phyloP scores from a whole-genome alignment of 2,113 vertebrate genomes.

The Tinamus guttatus region DNA sequence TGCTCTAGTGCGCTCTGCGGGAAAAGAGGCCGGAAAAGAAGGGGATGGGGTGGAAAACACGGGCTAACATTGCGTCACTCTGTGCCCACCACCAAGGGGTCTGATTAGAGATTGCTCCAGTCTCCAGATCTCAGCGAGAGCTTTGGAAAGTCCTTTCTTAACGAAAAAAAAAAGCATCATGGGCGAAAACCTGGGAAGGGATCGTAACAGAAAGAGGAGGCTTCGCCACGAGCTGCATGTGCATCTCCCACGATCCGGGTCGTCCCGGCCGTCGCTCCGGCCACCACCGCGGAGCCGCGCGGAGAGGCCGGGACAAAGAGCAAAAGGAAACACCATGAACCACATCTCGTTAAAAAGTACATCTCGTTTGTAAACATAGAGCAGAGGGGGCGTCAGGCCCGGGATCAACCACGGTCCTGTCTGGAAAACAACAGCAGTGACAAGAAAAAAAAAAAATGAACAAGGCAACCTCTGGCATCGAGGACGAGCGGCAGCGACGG shows the following conservation, averaged over 20 bases:
- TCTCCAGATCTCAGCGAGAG: slow-evolving; percentile 12
- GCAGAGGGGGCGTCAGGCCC: background rate
- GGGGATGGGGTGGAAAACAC: background rate
- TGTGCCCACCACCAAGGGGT: background rate
- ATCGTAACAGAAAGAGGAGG: background rate
- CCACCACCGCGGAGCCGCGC: background rate
- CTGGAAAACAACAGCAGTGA: background rate
- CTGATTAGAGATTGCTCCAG: background rate
- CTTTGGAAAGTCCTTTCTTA: background rate
- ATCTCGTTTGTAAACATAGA: slow-evolving; percentile 58
- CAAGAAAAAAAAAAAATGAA: background rate
- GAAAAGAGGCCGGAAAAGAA: background rate
- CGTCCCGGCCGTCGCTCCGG: slow-evolving; percentile 7
- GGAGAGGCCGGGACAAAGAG: slow-evolving; percentile 44
- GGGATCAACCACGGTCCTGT: slow-evolving; percentile 47
- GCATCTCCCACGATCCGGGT: background rate
- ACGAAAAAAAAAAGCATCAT: background rate
- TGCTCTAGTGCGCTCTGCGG: background rate
- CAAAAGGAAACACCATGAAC: slow-evolving; percentile 20
- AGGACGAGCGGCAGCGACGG: background rate
- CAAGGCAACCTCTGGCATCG: slow-evolving; percentile 14
- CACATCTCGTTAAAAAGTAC: background rate
- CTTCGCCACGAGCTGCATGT: background rate
- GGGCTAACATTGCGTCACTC: background rate
- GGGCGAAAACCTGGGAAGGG: background rate